A percentile compares a stretch with the other conserved stretches of the same genome.
These are phyloP conservation scores for Diarsia dahlii DNA, from an alignment of 2,888 invertebrate genomes.

Conservation along the genomic window DNA sequence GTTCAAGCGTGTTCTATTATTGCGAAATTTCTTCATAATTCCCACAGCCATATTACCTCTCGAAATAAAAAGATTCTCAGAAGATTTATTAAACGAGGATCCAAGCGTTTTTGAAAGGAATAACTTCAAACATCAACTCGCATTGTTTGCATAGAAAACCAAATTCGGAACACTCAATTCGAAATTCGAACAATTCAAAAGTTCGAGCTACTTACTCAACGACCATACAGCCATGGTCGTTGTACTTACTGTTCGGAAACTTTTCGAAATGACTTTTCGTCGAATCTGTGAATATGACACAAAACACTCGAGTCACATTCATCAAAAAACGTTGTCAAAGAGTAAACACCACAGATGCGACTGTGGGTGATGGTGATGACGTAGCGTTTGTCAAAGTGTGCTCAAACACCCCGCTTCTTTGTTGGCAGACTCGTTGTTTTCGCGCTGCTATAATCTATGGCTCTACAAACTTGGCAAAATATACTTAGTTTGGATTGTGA, in stretches of 20 bases:
- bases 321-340: slow-evolving; percentile 74
- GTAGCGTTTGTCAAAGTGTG: slow-evolving; percentile 71
- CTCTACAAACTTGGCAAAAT: slow-evolving; percentile 77
- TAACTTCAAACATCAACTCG: slow-evolving; percentile 37
- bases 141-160: slow-evolving; percentile 51
- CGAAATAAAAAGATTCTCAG: background rate
- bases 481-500: slow-evolving; percentile 63
- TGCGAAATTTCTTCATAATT: background rate
- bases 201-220: slow-evolving; percentile 46
- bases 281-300: slow-evolving; percentile 62
- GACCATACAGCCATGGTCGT: too few species aligned
- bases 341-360: slow-evolving; percentile 73
- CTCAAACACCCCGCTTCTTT: slow-evolving; percentile 79
- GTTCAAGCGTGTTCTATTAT: background rate
- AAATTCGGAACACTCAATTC: slow-evolving; percentile 35
- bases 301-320: slow-evolving; percentile 70
- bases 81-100: background rate
- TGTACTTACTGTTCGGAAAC: slow-evolving; percentile 49
- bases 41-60: background rate
- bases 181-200: slow-evolving; percentile 51
- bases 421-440: slow-evolving; percentile 75
- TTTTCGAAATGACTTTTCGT: slow-evolving; percentile 61
- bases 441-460: slow-evolving; percentile 72
- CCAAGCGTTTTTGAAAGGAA: slow-evolving; percentile 40
- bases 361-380: slow-evolving; percentile 68